Evolutionary conservation across 2,888 invertebrate genomes (phyloP).

Genomic region (Limnephilus lunatus): DNA sequence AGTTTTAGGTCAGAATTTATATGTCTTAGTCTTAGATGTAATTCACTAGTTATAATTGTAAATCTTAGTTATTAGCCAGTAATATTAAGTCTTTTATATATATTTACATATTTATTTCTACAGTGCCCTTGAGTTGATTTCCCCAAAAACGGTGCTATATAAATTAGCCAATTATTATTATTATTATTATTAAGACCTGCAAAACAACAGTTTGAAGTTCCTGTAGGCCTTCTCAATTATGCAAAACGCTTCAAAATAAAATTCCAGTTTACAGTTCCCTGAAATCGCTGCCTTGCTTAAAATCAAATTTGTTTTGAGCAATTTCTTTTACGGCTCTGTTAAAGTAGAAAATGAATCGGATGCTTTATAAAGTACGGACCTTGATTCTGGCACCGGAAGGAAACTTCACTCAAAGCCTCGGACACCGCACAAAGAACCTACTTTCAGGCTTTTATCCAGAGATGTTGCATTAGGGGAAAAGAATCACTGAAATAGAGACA

Average conservation of each 20-base stretch:
- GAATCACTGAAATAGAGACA: not conserved
- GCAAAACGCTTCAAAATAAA: not conserved
- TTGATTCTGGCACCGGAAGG: conserved; percentile 30
- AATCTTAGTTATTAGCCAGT: too few species aligned
- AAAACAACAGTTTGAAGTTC: too few species aligned
- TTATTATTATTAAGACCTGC: too few species aligned
- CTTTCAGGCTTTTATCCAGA: conserved; percentile 27
- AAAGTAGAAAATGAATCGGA: not conserved
- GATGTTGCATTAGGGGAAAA: conserved; percentile 38
- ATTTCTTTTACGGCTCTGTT: not conserved
- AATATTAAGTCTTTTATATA: too few species aligned
- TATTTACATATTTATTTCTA: too few species aligned
- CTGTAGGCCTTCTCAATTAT: not conserved
- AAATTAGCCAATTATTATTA: too few species aligned
- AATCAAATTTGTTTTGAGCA: not conserved
- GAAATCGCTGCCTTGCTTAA: not conserved
- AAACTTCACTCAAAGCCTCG: conserved; percentile 42
- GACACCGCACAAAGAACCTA: conserved; percentile 27
- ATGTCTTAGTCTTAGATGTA: too few species aligned
- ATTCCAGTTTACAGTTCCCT: not conserved
- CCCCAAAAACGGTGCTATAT: too few species aligned
- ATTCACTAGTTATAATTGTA: too few species aligned
- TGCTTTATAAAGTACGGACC: conserved; percentile 9
- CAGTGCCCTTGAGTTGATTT: too few species aligned
- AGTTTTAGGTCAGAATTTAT: too few species aligned